Base-by-base conservation (phyloP, 2,113 vertebrate genomes). In the Himantopus leucocephalus region DNA sequence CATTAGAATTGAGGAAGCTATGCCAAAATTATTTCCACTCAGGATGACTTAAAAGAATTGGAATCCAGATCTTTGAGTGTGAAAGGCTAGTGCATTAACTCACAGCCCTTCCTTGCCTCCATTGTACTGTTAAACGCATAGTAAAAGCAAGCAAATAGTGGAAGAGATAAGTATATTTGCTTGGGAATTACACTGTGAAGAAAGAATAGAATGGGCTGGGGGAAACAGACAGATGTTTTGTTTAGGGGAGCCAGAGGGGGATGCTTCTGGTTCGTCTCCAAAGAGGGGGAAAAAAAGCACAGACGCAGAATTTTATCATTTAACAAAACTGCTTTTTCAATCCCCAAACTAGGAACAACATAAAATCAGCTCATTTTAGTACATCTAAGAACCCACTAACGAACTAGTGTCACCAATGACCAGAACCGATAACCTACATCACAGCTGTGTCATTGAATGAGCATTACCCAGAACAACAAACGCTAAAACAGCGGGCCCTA, bases 1-100 rank as follows among this genome's bases (percentile, higher is more conserved):
- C 96, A 91, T 95, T 92, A 94, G 75, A 87, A 85, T 35, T 72
- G 58, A 94, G 92, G 89, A 92, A 56, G 39, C 82, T 59, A 66
- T 85, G 93, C 96, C 92, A 96, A 88, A 90, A 75, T 56, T 96
- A 91, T 95, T 97, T 96, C 80, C 80, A 96, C 70, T 91, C 66
- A 32, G 68, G 79, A 94, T 97, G 94, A 97, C 93, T 92, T 94
- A 95, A 79, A 93, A 72, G 73, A 91, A 86, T 72, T 94, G 96
- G 97, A 97, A 97, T 97, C 91, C 92, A 92, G 53, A 74, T 91
- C 41, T 94, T 86, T 70, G 77, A 94, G 71, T 94, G 90, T 93
- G 88, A 96, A 95, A 96, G 71, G 79, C 74, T 39, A 50, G 76
- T 59, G 58, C 63, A 63, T 96, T 92, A 96, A 94, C 88, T 95